These are phyloP conservation scores for Trachelipus rathkii DNA, from an alignment of 1,140 invertebrate genomes.

Conservation along the genomic window DNA sequence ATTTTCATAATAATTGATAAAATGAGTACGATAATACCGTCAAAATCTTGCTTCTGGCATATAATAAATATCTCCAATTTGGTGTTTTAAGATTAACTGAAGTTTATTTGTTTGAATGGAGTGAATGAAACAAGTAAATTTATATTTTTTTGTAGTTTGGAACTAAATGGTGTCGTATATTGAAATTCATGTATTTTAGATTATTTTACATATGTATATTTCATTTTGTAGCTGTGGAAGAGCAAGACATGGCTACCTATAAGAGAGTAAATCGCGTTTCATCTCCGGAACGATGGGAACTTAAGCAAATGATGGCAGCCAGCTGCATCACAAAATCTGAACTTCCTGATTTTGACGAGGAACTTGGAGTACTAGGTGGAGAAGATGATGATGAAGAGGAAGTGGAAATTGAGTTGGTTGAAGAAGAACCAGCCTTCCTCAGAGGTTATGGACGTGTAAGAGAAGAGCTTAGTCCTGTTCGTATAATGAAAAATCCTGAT, in stretches of 20 bases:
- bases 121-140: too few relatives aligned
- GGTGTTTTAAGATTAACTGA: too few relatives aligned
- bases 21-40: too few relatives aligned
- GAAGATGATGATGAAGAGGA: slow-evolving; percentile 93
- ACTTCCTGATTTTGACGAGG: slow-evolving; percentile 85
- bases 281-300: slow-evolving; percentile 81
- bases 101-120: too few relatives aligned
- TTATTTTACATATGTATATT: too few relatives aligned
- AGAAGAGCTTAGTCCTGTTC: slow-evolving; percentile 86
- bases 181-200: too few relatives aligned
- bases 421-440: slow-evolving; percentile 96
- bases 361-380: slow-evolving; percentile 68
- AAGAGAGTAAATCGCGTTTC: slow-evolving; percentile 86
- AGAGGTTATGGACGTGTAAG: slow-evolving; percentile 75
- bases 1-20: too few relatives aligned
- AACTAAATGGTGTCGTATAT: too few relatives aligned
- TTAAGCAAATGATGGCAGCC: slow-evolving; percentile 76
- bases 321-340: slow-evolving; percentile 80
- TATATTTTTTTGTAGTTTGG: too few relatives aligned
- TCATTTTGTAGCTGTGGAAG: slow-evolving; percentile 54
- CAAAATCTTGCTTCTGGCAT: too few relatives aligned
- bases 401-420: slow-evolving; percentile 97
- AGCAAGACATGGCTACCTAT: slow-evolving; percentile 69
- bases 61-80: too few relatives aligned
- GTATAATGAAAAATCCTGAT: slow-evolving; percentile 99